Evolutionary conservation across 2,113 vertebrate species (phyloP), one percentile per base, ranked within the genome.

Genomic region (Solenodon paradoxus): DNA sequence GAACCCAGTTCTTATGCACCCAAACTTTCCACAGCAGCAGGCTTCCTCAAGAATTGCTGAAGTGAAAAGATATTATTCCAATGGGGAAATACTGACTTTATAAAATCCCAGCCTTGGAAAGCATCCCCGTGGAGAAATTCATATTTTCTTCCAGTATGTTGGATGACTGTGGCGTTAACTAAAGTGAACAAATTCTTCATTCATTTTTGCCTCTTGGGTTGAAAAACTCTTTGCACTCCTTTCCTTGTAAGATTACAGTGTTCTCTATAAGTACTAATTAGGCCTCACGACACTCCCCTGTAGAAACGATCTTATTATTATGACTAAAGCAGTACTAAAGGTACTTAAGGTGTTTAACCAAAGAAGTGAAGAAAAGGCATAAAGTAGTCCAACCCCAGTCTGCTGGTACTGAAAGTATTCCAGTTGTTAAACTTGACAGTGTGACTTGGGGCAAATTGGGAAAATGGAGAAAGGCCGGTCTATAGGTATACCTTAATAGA

Each of bases 281-380:
- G 94, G 81, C 61, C 77, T 92, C 78, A 81, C 88, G 96, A 88
- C 77, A 94, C 68, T 88, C 90, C 88, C 77, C 63, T 92, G 77
- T 96, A 71, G 90, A 96, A 97, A 95, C 85, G 45, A 88, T 97
- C 71, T 96, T 95, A 90, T 95, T 96, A 91, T 94, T 90, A 85
- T 85, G 77, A 97, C 77, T 94, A 81, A 92, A 97, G 91, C 53
- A 71, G 59, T 80, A 45, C 88, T 93, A 83, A 87, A 93, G 55
- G 66, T 84, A 85, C 85, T 94, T 88, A 82, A 94, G n/a, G 9
- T 78, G 45, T 95, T 96, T 94, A 93, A 95, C 68, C 20, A 77
- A 87, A 94, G n/a, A 95, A 82, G 59, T 64, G 72, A 95, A 53
- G 26, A 47, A 96, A 92, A 96, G 11, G 26, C 55, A 63, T 71